Conservation (phyloP, 2,888 invertebrate genomes). For the Lampropteryx suffumata region DNA sequence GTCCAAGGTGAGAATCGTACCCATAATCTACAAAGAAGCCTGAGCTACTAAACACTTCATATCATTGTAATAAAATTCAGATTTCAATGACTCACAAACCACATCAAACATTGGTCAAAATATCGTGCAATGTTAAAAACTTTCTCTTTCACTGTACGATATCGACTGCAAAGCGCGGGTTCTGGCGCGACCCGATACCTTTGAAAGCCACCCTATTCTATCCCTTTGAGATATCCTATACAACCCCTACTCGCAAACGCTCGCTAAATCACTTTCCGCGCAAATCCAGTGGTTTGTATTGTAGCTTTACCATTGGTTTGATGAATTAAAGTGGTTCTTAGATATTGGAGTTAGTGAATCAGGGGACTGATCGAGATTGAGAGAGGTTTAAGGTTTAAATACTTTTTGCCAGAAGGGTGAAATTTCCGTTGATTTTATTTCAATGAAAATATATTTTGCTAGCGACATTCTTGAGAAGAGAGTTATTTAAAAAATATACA, state of each 20-base stretch:
- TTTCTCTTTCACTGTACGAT: background rate
- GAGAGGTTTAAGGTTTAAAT: constrained; percentile 8
- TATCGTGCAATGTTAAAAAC: background rate
- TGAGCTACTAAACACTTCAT: too few species aligned
- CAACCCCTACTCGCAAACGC: background rate
- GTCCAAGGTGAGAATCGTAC: too few species aligned
- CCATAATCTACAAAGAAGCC: too few species aligned
- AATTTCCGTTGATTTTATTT: constrained; percentile 4
- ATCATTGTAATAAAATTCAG: too few species aligned
- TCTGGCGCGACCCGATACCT: constrained; percentile 5
- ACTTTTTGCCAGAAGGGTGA: background rate
- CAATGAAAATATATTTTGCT: background rate
- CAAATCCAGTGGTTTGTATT: too few species aligned
- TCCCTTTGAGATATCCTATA: constrained; percentile 2
- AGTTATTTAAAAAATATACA: background rate
- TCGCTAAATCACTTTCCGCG: background rate
- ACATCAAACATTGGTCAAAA: too few species aligned
- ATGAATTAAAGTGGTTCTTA: too few species aligned
- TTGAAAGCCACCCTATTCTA: constrained; percentile 9
- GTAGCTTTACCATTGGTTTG: too few species aligned
- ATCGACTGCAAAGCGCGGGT: constrained; percentile 5
- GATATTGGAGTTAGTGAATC: background rate
- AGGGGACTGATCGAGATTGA: constrained; percentile 12
- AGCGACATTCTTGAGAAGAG: background rate
- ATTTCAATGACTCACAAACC: too few species aligned